Evolutionary conservation across 2,113 vertebrate genomes (phyloP).

Genomic region (Gobiocypris rarus): DNA sequence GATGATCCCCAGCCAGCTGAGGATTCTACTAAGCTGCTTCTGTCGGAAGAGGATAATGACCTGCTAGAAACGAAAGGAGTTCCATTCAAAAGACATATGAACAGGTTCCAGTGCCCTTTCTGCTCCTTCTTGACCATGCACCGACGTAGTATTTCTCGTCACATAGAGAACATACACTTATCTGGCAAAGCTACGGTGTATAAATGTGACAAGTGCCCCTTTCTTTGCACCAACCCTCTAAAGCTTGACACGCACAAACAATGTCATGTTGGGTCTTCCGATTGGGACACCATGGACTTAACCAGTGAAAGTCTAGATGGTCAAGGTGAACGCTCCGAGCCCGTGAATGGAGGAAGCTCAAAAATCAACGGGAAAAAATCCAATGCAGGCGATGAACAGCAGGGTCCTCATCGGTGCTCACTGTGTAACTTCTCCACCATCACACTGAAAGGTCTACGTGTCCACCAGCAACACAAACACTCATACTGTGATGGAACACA

Average conservation of each 20-base stretch:
- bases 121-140: slow-evolving; percentile 98
- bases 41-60: slow-evolving; percentile 94
- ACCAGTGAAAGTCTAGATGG: slow-evolving; percentile 84
- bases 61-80: slow-evolving; percentile 96
- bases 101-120: slow-evolving; percentile 97
- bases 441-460: slow-evolving; percentile 94
- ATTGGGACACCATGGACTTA: slow-evolving; percentile 89
- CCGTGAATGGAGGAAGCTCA: slow-evolving; percentile 81
- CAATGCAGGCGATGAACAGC: slow-evolving; percentile 79
- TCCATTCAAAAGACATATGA: slow-evolving; percentile 93
- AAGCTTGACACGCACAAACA: slow-evolving; percentile 94
- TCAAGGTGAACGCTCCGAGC: slow-evolving; percentile 78
- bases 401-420: slow-evolving; percentile 92
- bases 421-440: slow-evolving; percentile 95
- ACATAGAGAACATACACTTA: slow-evolving; percentile 97
- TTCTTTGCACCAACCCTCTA: slow-evolving; percentile 93
- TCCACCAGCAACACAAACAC: slow-evolving; percentile 99
- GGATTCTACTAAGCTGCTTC: slow-evolving; percentile 87
- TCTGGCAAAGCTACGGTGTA: slow-evolving; percentile 95
- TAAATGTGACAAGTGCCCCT: slow-evolving; percentile 95
- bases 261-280: slow-evolving; percentile 84
- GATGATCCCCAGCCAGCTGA: slow-evolving; percentile 88
- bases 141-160: slow-evolving; percentile 93
- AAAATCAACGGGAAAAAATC: slow-evolving; percentile 88
- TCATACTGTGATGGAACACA: slow-evolving; percentile 96